Evolutionary conservation across 2,113 vertebrate species (phyloP).

Genomic region (Hipposideros armiger): DNA sequence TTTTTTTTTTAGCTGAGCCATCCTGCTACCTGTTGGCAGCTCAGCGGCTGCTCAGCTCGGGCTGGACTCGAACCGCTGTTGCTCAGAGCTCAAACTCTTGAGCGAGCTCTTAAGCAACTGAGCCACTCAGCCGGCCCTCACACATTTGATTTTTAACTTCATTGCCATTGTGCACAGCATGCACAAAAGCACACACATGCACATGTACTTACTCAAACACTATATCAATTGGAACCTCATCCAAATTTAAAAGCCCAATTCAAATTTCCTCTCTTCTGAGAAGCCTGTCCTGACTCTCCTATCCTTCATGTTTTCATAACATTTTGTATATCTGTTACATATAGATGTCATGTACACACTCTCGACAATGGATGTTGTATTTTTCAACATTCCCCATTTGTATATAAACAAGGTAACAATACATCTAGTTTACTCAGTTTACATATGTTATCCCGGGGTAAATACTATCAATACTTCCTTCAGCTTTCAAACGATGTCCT

Average conservation of each 20-base stretch:
- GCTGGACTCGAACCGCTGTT: too few relatives aligned
- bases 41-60: too few relatives aligned
- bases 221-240: not conserved
- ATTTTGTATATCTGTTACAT: not conserved
- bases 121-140: too few relatives aligned
- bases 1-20: not conserved
- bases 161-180: not conserved
- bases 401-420: not conserved
- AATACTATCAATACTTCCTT: not conserved
- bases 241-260: constrained; percentile 20
- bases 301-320: not conserved
- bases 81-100: too few relatives aligned
- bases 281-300: not conserved
- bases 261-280: not conserved
- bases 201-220: not conserved
- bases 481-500: not conserved
- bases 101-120: too few relatives aligned
- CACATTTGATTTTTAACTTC: not conserved
- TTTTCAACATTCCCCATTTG: not conserved
- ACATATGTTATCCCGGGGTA: not conserved
- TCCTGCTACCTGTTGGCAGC: too few relatives aligned
- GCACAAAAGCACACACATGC: too few relatives aligned
- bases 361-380: not conserved
- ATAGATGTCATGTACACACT: not conserved
- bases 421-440: not conserved